Conservation (phyloP, 2,888 invertebrate species). For the Ochropleura plecta region DNA sequence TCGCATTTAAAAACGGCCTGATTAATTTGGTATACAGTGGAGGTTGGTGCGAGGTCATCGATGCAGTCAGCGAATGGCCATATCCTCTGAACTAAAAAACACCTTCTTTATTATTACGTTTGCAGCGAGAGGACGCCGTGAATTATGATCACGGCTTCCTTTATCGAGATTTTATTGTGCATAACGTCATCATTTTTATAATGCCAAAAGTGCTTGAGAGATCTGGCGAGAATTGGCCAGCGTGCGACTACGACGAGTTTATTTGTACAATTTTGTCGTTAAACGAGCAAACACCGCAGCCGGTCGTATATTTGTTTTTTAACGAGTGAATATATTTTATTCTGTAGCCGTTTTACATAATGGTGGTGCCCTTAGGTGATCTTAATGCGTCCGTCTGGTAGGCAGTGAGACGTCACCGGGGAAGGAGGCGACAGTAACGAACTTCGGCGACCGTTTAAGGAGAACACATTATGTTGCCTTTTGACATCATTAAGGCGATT, state of each 20-base stretch:
- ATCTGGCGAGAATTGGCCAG: slow-evolving; percentile 29
- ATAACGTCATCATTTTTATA: slow-evolving; percentile 76
- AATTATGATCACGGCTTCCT: slow-evolving; percentile 76
- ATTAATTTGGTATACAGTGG: slow-evolving; percentile 75
- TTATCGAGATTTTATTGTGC: slow-evolving; percentile 77
- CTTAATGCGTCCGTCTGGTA: slow-evolving; percentile 77
- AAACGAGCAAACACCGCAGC: slow-evolving; percentile 63
- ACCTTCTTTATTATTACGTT: slow-evolving; percentile 71
- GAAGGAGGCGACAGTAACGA: slow-evolving; percentile 86
- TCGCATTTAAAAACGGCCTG: slow-evolving; percentile 76
- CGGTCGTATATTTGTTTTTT: slow-evolving; percentile 73
- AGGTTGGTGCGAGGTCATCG: slow-evolving; percentile 76
- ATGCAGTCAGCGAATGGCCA: slow-evolving; percentile 62
- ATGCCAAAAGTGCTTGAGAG: slow-evolving; percentile 69
- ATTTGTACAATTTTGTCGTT: slow-evolving; percentile 67
- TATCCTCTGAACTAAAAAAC: slow-evolving; percentile 72
- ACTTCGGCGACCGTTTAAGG: slow-evolving; percentile 84
- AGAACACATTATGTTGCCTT: slow-evolving; percentile 85
- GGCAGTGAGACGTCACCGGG: slow-evolving; percentile 85
- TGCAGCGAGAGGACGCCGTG: slow-evolving; percentile 77
- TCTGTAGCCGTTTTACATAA: slow-evolving; percentile 73
- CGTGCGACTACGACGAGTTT: slow-evolving; percentile 50
- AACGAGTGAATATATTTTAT: slow-evolving; percentile 76
- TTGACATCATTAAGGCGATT: slow-evolving; percentile 88
- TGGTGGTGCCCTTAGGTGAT: slow-evolving; percentile 72